Base-by-base conservation (phyloP, 37 sponge, comb jelly and placozoan genomes). In the Petrosia ficiformis region DNA sequence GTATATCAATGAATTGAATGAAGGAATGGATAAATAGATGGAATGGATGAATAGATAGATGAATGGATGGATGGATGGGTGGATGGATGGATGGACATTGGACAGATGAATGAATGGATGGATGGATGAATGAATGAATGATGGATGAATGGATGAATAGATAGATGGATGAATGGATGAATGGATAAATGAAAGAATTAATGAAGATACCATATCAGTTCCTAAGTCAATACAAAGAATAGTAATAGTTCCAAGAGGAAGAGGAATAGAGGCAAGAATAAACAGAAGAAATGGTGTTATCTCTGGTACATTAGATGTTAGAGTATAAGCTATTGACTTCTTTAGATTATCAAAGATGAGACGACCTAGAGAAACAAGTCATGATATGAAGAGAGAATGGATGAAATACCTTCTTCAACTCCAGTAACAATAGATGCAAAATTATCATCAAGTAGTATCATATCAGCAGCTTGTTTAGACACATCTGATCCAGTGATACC, bases 401-500 rank as follows among this genome's bases (percentile, higher is more conserved):
- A 59, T 2, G 22, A 8, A n/a, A 24, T 39, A 82, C 97, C 99
- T 81, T 98, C 95, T 57, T 95, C 93, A 16, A 98, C 93, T 59
- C 96, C 99, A 72, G 88, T 92, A 22, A 97, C 99, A 79, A 98
- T 98, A 57, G 99, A 98, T 14, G 96, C 96, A 85, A 98, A 98
- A 86, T 98, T 98, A 68, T 98, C 99, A 67, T 98, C 99, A 44
- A 98, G 77, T 25, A 98, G 73, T 39, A 98, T 93, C 99, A 98
- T 98, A 71, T 98, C 99, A 65, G 99, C 95, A 25, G 95, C 99
- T 54, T 98, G 96, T 57, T 98, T 98, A 44, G 99, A 95, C 31
- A 98, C 99, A 61, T 98, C 99, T 34, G 99, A 93, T 22, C 99
- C 99, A 26, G 99, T 79, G 48, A 98, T 98, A 24, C 99, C 99